Percentiles rank a stretch among this genome's conserved stretches.
Conservation (phyloP, 2,797 vertebrate genomes). For the Lutjanus argentimaculatus region DNA sequence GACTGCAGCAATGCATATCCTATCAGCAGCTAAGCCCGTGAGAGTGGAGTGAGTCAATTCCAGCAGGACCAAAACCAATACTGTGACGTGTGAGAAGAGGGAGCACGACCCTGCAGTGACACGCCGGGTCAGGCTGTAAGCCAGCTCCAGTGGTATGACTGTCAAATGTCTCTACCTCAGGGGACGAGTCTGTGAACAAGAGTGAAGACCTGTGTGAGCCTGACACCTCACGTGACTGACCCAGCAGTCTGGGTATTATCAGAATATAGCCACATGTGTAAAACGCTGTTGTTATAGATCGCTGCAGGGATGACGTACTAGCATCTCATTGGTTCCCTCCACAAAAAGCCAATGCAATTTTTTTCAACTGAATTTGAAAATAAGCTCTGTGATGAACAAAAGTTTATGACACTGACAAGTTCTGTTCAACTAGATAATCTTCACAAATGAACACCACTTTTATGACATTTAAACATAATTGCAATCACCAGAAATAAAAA, state of each 20-base stretch:
- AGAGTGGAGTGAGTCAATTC: slow-evolving; percentile 59
- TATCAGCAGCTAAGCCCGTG: slow-evolving; percentile 61
- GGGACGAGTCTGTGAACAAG: neutral
- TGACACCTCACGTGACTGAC: neutral
- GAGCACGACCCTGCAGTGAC: slow-evolving; percentile 40
- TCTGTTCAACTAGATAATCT: no score
- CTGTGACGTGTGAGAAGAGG: slow-evolving; percentile 27
- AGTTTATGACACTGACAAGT: no score
- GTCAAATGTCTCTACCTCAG: slow-evolving; percentile 36
- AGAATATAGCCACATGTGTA: neutral
- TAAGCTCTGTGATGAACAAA: no score
- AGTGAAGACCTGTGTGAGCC: neutral
- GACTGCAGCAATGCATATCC: slow-evolving; percentile 63
- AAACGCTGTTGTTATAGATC: neutral
- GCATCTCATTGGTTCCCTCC: no score
- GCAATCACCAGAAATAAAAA: no score
- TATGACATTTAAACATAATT: no score
- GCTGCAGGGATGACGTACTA: no score
- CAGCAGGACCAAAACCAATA: slow-evolving; percentile 48
- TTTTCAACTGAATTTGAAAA: no score
- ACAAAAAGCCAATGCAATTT: no score
- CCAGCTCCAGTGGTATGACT: slow-evolving; percentile 29
- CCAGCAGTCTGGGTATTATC: neutral
- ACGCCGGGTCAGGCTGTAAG: slow-evolving; percentile 19
- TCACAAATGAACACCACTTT: no score